Percentiles rank a stretch among this genome's conserved stretches.
Evolutionary conservation across 2,113 vertebrate genomes (phyloP).

Genomic region (Hippocampus guttulatus): DNA sequence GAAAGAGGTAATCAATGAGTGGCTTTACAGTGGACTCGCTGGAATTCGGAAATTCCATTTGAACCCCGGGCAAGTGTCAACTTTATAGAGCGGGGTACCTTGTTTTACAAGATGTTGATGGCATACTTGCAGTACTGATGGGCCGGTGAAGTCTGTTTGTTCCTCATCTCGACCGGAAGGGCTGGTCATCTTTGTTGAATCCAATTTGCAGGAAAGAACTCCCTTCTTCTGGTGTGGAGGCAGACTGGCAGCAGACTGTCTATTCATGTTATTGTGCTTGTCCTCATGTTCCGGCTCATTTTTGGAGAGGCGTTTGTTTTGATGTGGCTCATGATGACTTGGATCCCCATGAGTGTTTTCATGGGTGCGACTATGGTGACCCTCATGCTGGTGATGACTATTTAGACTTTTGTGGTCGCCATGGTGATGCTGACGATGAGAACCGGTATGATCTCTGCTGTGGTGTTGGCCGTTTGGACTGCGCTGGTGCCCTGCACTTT

Average conservation of each 20-base stretch:
- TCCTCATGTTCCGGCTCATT: conserved; percentile 15
- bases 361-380: conserved; percentile 3
- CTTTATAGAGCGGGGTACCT: background rate
- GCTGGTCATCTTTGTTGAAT: conserved; percentile 38
- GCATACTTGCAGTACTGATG: conserved; percentile 52
- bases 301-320: conserved; percentile 6
- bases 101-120: background rate
- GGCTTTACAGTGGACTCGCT: background rate
- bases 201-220: conserved; percentile 34
- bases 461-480: background rate
- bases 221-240: conserved; percentile 18
- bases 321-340: conserved; percentile 1
- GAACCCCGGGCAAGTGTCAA: background rate
- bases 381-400: conserved; percentile 12
- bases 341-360: background rate
- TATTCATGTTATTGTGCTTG: conserved; percentile 11
- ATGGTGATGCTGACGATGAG: conserved; percentile 13
- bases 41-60: background rate
- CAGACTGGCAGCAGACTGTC: conserved; percentile 13
- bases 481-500: conserved; percentile 5
- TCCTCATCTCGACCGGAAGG: conserved; percentile 54
- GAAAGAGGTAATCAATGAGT: background rate
- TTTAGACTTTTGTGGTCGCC: conserved; percentile 13
- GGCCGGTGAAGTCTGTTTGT: conserved; percentile 38
- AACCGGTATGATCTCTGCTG: background rate